These are phyloP conservation scores for Nothobranchius furzeri DNA, from an alignment of 2,113 vertebrate species.

Conservation along the genomic window DNA sequence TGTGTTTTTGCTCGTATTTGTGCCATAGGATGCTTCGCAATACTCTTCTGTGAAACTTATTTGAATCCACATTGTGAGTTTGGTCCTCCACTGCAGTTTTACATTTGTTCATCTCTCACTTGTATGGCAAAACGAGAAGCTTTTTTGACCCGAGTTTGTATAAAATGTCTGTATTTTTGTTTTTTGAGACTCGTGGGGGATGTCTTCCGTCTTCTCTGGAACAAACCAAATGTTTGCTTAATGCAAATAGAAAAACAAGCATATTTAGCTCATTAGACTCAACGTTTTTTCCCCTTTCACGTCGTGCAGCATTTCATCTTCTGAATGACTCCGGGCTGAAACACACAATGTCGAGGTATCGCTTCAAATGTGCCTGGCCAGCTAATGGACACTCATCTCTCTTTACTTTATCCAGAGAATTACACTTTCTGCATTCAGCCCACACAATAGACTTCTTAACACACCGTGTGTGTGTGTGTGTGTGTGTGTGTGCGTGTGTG, in stretches of 20 bases:
- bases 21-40: background rate
- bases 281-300: slow-evolving; percentile 37
- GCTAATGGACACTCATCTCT: slow-evolving; percentile 76
- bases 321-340: slow-evolving; percentile 57
- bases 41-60: background rate
- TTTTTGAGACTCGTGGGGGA: slow-evolving; percentile 3
- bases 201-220: slow-evolving; percentile 15
- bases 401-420: slow-evolving; percentile 71
- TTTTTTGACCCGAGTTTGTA: background rate
- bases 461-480: slow-evolving; percentile 27
- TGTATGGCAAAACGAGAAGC: background rate
- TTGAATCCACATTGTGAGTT: background rate
- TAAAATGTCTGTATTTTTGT: background rate
- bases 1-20: background rate
- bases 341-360: slow-evolving; percentile 65
- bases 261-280: slow-evolving; percentile 50
- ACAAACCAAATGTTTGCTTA: slow-evolving; percentile 24
- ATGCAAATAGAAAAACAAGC: slow-evolving; percentile 43
- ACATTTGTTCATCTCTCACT: background rate
- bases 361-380: slow-evolving; percentile 64
- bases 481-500: background rate
- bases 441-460: slow-evolving; percentile 70
- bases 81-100: background rate
- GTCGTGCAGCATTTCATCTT: slow-evolving; percentile 52
- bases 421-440: slow-evolving; percentile 65